phyloP scores from a whole-genome alignment of 2,888 invertebrate species.

The Drosophila gaucha region DNA sequence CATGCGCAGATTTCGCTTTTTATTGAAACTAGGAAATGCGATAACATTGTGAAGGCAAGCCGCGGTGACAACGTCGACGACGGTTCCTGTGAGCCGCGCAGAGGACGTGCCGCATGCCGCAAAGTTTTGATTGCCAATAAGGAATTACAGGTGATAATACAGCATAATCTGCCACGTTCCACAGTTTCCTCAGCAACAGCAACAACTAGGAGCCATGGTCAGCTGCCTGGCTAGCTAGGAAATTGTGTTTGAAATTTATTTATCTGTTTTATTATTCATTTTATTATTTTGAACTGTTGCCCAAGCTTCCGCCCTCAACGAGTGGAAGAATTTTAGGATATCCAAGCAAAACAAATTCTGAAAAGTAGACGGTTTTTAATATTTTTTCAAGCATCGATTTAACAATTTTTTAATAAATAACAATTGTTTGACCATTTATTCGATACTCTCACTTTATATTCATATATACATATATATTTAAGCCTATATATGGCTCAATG shows the following conservation, averaged over 20 bases:
- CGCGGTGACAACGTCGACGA: slow-evolving; percentile 7
- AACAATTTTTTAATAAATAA: background rate
- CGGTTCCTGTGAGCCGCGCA: slow-evolving; percentile 10
- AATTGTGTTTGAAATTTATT: slow-evolving; percentile 36
- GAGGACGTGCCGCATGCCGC: slow-evolving; percentile 40
- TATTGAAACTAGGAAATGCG: slow-evolving; percentile 75
- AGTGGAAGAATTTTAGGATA: background rate
- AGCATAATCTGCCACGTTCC: slow-evolving; percentile 78
- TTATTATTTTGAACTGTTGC: slow-evolving; percentile 25
- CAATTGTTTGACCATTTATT: too few species aligned
- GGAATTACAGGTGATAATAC: slow-evolving; percentile 83
- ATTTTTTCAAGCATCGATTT: background rate
- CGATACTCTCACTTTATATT: background rate
- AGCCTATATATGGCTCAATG: too few species aligned
- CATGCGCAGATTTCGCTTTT: slow-evolving; percentile 73
- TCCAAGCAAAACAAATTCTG: background rate
- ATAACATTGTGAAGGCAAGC: slow-evolving; percentile 43
- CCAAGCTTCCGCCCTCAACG: background rate
- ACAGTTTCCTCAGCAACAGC: slow-evolving; percentile 38
- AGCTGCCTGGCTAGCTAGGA: slow-evolving; percentile 16
- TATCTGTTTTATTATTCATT: slow-evolving; percentile 29
- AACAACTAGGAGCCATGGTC: slow-evolving; percentile 2
- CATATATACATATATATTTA: background rate
- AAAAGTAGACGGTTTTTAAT: too few species aligned
- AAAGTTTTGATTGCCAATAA: slow-evolving; percentile 83